A percentile compares a stretch with the other conserved stretches of the same genome.
Conservation (phyloP, 1,140 invertebrate genomes). For the Trachymyrmex septentrionalis region DNA sequence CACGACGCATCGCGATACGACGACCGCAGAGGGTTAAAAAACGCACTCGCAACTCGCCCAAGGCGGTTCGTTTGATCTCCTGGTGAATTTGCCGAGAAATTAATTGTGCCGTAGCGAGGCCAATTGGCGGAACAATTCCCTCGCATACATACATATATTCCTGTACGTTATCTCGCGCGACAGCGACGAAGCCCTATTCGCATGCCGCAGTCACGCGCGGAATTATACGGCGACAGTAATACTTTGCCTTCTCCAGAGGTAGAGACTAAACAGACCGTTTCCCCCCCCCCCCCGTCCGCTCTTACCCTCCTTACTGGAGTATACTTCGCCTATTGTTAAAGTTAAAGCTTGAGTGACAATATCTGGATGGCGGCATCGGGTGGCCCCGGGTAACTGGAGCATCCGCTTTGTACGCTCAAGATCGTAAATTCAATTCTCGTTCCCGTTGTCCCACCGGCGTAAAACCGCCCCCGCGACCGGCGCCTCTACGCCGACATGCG, state of each 20-base stretch:
- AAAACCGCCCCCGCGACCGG: constrained; percentile 31
- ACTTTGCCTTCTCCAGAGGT: constrained; percentile 18
- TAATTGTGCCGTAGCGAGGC: constrained; percentile 47
- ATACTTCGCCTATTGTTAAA: constrained; percentile 49
- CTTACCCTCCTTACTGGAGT: constrained; percentile 3
- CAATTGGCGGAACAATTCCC: constrained; percentile 37
- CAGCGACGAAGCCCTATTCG: constrained; percentile 26
- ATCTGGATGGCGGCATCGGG: constrained; percentile 60
- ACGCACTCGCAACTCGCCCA: constrained; percentile 34
- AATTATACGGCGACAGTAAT: constrained; percentile 39
- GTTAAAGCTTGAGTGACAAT: constrained; percentile 64
- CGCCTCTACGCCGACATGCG: constrained; percentile 42
- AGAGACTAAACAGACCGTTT: constrained; percentile 44
- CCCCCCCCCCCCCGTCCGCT: not conserved
- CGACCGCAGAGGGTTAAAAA: constrained; percentile 45
- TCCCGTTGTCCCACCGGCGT: constrained; percentile 54
- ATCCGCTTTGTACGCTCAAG: constrained; percentile 60
- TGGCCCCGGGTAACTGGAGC: constrained; percentile 61
- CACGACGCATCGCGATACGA: not conserved
- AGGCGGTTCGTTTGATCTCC: constrained; percentile 61
- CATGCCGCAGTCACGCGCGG: constrained; percentile 43
- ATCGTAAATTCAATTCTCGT: constrained; percentile 65
- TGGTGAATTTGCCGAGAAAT: constrained; percentile 58
- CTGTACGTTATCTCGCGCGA: constrained; percentile 25
- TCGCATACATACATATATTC: constrained; percentile 36